Evolutionary conservation across 2,888 invertebrate genomes (phyloP).

Genomic region (Steinernema carpocapsae): DNA sequence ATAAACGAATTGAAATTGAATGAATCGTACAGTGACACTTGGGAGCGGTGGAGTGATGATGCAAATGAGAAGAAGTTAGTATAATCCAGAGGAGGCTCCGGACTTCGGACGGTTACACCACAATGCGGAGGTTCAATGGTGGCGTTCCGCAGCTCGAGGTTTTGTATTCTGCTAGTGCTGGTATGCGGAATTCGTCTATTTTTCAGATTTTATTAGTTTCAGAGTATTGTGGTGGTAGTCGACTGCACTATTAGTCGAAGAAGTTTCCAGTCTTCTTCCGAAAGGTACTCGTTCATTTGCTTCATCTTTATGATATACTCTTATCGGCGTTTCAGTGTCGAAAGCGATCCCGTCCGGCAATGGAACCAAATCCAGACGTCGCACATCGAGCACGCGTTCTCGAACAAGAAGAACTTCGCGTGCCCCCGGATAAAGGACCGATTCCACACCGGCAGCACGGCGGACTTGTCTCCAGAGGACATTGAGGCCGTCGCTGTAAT

Average conservation of each 20-base stretch:
- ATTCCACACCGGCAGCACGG: conserved; percentile 43
- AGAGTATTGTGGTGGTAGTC: no score
- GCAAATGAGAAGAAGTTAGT: no score
- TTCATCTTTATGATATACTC: not conserved
- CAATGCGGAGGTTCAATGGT: no score
- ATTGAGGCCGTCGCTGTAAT: conserved; percentile 52
- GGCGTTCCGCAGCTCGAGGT: no score
- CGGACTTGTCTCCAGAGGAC: conserved; percentile 48
- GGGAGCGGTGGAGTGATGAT: no score
- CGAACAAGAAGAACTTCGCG: conserved; percentile 44
- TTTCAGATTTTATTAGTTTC: no score
- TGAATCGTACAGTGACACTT: no score
- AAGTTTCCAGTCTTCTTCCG: conserved; percentile 23
- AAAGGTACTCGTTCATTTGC: conserved; percentile 1
- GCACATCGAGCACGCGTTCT: conserved; percentile 45
- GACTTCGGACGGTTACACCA: no score
- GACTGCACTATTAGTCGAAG: not conserved
- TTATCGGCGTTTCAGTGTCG: not conserved
- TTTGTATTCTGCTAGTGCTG: no score
- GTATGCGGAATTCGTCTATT: no score
- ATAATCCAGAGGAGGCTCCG: no score
- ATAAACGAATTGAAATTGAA: not conserved
- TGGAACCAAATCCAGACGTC: conserved; percentile 45
- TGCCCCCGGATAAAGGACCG: conserved; percentile 44
- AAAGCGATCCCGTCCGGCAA: conserved; percentile 37